Percentiles rank a stretch among this genome's conserved stretches.
phyloP scores from a whole-genome alignment of 1,140 invertebrate species.

The Epicauta chinensis region DNA sequence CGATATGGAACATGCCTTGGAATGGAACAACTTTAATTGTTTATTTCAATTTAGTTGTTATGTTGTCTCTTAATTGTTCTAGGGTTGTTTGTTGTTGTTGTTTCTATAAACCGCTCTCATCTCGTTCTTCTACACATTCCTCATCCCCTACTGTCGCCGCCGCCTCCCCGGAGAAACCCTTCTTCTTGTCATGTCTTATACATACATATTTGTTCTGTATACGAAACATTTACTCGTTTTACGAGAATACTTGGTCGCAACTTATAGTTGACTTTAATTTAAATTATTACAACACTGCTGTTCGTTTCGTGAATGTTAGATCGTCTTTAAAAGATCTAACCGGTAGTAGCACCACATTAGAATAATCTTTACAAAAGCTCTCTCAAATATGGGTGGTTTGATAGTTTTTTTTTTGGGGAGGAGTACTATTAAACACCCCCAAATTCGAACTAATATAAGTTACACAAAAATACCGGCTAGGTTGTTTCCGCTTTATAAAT shows the following conservation, averaged over 20 bases:
- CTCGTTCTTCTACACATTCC: too few relatives aligned
- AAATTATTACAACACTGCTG: constrained; percentile 25
- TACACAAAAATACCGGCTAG: constrained; percentile 6
- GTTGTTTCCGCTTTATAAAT: constrained; percentile 16
- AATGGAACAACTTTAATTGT: constrained; percentile 35
- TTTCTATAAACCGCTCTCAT: too few relatives aligned
- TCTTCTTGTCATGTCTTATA: too few relatives aligned
- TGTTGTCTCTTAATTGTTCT: constrained; percentile 33
- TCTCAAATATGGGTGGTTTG: too few relatives aligned
- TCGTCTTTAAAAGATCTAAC: constrained; percentile 12
- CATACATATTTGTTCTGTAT: constrained; percentile 19
- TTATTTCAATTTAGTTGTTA: constrained; percentile 34
- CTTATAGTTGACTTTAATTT: constrained; percentile 35
- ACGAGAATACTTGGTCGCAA: constrained; percentile 35
- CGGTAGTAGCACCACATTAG: too few relatives aligned
- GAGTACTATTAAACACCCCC: background rate
- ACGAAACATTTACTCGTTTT: constrained; percentile 31
- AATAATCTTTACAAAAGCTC: too few relatives aligned
- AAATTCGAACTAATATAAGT: constrained; percentile 7
- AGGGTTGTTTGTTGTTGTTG: constrained; percentile 25
- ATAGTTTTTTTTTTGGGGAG: too few relatives aligned
- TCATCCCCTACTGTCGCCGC: too few relatives aligned
- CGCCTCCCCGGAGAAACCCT: too few relatives aligned
- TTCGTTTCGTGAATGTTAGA: constrained; percentile 8
- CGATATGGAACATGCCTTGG: constrained; percentile 1